Conservation (phyloP, 2,888 invertebrate genomes). For the Mesorhabditis sp. region DNA sequence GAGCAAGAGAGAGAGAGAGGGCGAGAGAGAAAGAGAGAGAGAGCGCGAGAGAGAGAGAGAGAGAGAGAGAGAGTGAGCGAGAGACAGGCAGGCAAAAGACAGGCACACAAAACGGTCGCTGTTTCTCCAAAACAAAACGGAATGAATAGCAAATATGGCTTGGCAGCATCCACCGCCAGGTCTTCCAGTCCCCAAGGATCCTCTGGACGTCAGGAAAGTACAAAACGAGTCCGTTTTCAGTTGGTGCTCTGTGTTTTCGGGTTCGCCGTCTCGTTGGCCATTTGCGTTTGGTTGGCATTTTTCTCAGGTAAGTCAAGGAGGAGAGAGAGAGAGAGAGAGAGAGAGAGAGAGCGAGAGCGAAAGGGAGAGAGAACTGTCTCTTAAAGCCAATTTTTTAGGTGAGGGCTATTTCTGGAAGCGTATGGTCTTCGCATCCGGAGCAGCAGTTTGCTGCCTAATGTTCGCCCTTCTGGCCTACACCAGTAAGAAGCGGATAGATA, state of each 20-base stretch:
- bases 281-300: constrained; percentile 40
- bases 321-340: neutral
- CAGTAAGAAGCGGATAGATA: constrained; percentile 30
- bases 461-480: constrained; percentile 43
- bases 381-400: constrained; percentile 11
- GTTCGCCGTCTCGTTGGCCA: constrained; percentile 38
- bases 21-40: too few species aligned
- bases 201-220: neutral
- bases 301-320: constrained; percentile 19
- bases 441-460: constrained; percentile 43
- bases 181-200: neutral
- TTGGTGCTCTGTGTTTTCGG: constrained; percentile 45
- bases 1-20: too few species aligned
- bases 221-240: constrained; percentile 20
- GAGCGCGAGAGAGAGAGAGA: too few species aligned
- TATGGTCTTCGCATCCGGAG: constrained; percentile 35
- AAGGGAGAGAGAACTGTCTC: neutral
- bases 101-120: too few species aligned
- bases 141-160: too few species aligned
- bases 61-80: too few species aligned
- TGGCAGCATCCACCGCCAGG: neutral
- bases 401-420: constrained; percentile 33
- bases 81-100: too few species aligned
- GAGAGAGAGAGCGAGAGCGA: neutral
- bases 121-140: too few species aligned